A percentile compares a stretch with the other conserved stretches of the same genome.
phyloP scores from a whole-genome alignment of 2,113 vertebrate genomes.

The Tiliqua scincoides region DNA sequence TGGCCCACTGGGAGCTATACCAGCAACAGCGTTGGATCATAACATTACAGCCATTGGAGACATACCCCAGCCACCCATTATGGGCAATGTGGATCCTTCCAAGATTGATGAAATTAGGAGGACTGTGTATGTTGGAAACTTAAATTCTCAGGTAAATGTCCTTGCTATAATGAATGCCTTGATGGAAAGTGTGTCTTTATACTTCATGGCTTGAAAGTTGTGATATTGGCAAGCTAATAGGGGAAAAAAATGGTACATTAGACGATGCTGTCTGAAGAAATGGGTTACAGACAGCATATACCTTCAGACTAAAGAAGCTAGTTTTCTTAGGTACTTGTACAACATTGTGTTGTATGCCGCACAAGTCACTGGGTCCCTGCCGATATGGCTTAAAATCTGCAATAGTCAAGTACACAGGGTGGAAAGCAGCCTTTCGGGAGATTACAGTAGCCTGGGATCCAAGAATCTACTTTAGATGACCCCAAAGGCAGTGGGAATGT shows the following conservation, averaged over 20 bases:
- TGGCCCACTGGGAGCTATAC: constrained; percentile 83
- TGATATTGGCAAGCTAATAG: neutral
- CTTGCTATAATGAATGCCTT: neutral
- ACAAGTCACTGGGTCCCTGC: neutral
- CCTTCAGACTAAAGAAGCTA: neutral
- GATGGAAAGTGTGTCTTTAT: neutral
- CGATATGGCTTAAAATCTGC: neutral
- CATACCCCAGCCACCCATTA: constrained; percentile 87
- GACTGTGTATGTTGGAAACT: constrained; percentile 95
- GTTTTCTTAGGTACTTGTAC: neutral
- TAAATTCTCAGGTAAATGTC: constrained; percentile 91
- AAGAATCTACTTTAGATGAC: too few species aligned
- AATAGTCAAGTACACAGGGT: too few species aligned
- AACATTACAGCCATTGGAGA: constrained; percentile 77
- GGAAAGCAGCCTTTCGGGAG: too few species aligned
- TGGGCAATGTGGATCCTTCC: constrained; percentile 95
- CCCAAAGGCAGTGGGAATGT: too few species aligned
- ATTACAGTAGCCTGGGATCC: too few species aligned
- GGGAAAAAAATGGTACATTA: neutral
- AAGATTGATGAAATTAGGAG: constrained; percentile 96
- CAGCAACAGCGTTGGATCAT: constrained; percentile 80
- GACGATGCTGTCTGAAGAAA: neutral
- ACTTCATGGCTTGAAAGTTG: neutral
- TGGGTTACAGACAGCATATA: neutral
- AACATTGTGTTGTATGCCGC: neutral